Evolutionary conservation across 2,113 vertebrate species (phyloP), one percentile per base, ranked within the genome.

Genomic region (Lynx canadensis): DNA sequence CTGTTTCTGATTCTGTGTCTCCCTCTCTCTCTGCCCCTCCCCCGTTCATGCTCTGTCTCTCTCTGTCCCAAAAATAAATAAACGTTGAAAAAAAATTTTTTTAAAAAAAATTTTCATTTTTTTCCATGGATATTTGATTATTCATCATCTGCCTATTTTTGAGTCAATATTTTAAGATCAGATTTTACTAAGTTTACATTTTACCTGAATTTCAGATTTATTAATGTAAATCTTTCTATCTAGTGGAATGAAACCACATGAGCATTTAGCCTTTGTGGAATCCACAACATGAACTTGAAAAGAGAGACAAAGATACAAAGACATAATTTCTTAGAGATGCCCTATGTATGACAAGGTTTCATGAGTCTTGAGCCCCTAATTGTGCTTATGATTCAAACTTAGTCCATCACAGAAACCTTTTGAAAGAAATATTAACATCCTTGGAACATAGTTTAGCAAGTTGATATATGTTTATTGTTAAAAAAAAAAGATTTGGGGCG

Each of bases 201-300:
- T 95, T 76, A 82, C 94, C 83, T 95, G 89, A 80, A n/a, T 80
- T 31, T 83, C 87, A 15, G 74, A 50, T 50, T 14, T 84, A 19
- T 31, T 6, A 84, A 38, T 31, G 38, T 3, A 48, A 18, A 48
- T 66, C 41, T 41, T 36, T 21, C 16, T 66, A 31, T 11, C 38
- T 48, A n/a, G 60, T 66, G 60, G 60, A 14, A 85, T 85, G 18
- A 66, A 13, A 48, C 12, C 48, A 33, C 76, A 33, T 21, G 29
- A 79, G 16, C 76, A 52, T 52, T 79, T 65, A 50, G 52, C 50
- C 66, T 73, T 71, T 86, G 65, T n/a, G 21, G 41, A 52, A 52
- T 69, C 31, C 48, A 33, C n/a, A 15, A 50, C 65, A 27, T 27
- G 45, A 66, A 27, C 45, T 69, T 52, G 21, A 86, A 69, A 86